Percentiles rank a stretch among this genome's conserved stretches.
These are phyloP conservation scores for Penaeus vannamei DNA, from an alignment of 1,140 invertebrate genomes.

Conservation along the genomic window DNA sequence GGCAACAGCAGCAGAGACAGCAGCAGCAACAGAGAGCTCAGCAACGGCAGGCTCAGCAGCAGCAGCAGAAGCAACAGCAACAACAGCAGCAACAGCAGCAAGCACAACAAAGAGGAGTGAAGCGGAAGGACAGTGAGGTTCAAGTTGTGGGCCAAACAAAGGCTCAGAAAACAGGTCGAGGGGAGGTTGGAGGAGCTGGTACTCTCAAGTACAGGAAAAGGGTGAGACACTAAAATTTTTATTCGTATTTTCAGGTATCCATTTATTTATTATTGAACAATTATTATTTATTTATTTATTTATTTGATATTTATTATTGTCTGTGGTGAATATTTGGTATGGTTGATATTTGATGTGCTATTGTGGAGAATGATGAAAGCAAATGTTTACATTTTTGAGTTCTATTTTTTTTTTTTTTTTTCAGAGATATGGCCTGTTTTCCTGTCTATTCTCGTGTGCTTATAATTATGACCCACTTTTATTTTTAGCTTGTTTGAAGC, in stretches of 20 bases:
- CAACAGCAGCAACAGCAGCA: slow-evolving; percentile 51
- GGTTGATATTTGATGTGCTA: too few species aligned
- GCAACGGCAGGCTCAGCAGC: slow-evolving; percentile 20
- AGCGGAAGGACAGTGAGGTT: slow-evolving; percentile 48
- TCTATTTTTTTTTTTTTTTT: too few species aligned
- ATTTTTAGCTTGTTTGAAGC: too few species aligned
- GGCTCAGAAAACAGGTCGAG: slow-evolving; percentile 55
- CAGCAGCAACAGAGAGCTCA: slow-evolving; percentile 44
- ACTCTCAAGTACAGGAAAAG: slow-evolving; percentile 55
- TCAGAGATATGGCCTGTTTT: too few species aligned
- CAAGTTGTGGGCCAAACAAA: slow-evolving; percentile 41
- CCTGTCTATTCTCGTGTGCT: too few species aligned
- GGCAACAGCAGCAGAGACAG: slow-evolving; percentile 45
- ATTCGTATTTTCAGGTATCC: background rate
- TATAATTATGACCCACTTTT: too few species aligned
- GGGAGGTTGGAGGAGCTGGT: slow-evolving; percentile 59
- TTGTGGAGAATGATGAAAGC: too few species aligned
- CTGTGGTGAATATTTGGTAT: too few species aligned
- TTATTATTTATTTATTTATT: too few species aligned
- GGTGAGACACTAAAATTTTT: background rate
- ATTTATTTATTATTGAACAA: background rate
- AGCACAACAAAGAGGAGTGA: slow-evolving; percentile 46
- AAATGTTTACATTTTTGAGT: too few species aligned
- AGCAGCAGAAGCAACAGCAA: slow-evolving; percentile 42
- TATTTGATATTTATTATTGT: too few species aligned